Base-by-base conservation (phyloP, 30 jellyfish, hydroid and myxozoan species). In the Turritopsis dohrnii region DNA sequence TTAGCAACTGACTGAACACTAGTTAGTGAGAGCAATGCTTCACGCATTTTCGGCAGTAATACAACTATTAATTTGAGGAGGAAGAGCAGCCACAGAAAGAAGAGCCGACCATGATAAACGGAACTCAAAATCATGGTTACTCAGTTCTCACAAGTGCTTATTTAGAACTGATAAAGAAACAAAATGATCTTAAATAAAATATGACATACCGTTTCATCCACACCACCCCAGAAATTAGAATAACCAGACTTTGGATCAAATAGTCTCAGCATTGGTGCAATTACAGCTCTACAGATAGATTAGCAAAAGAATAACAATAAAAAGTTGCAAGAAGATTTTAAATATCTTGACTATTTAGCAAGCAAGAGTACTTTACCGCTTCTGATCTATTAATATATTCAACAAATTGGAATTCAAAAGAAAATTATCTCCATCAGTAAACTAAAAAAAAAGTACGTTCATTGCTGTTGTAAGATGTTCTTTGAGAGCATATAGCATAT, bases 181-280 rank as follows among this genome's bases (percentile, higher is more conserved):
- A n/a, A n/a, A n/a, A n/a, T n/a, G n/a, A n/a, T n/a, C n/a, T n/a
- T n/a, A n/a, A n/a, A n/a, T n/a, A n/a, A n/a, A n/a, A n/a, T n/a
- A n/a, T 5, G 17, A n/a, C 95, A 52, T 60, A 93, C 98, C 21
- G 73, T 28, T 31, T 94, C 96, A 89, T 94, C 90, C 91, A 94
- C 88, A 7, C 95, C 99, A 41, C 96, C 96, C 99, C 99, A 94
- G 81, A 84, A 94, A 76, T 94, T 94, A 26, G 99, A 89, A 69
- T 88, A 94, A 4, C 83, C 87, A 16, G 87, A 72, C 0, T 89
- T 89, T 54, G 79, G 76, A 27, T 94, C 79, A 80, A 94, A 85
- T 22, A 82, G 66, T 23, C 94, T 81, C 21, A 94, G 53, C 99
- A 94, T 86, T 7, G 99, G 99, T 18, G 96, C 96, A 5, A 94